A percentile compares a stretch with the other conserved stretches of the same genome.
phyloP scores from a whole-genome alignment of 2,113 vertebrate genomes.

The Strigops habroptila region DNA sequence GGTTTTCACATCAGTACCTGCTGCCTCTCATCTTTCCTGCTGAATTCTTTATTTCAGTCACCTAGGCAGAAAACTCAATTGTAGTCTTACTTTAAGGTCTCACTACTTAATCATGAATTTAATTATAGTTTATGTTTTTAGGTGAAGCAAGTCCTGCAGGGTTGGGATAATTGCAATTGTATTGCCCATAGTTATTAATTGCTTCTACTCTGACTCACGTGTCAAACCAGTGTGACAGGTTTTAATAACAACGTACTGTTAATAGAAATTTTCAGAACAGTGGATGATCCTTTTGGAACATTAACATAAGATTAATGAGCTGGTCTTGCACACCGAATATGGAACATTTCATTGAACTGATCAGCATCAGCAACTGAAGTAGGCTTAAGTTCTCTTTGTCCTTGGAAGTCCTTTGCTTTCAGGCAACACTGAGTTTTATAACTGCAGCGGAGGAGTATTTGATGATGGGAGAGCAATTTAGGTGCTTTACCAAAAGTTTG shows the following conservation, averaged over 20 bases:
- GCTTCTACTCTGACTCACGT: not conserved
- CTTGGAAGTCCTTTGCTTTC: constrained; percentile 1
- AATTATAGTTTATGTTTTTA: constrained; percentile 14
- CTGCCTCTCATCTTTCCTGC: not conserved
- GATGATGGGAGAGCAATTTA: not conserved
- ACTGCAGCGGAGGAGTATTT: not conserved
- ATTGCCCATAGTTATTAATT: not conserved
- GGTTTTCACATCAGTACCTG: not conserved
- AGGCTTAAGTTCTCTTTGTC: not conserved
- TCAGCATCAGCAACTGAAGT: not conserved
- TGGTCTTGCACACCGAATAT: not conserved
- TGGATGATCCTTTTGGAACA: not conserved
- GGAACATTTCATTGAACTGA: not conserved
- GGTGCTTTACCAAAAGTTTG: not conserved
- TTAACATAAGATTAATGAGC: not conserved
- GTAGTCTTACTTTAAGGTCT: not conserved
- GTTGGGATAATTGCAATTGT: not conserved
- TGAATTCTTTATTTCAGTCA: not conserved
- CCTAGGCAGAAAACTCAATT: not conserved
- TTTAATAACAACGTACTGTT: not conserved
- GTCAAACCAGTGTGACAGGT: not conserved
- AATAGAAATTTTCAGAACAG: not conserved
- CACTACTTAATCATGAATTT: not conserved
- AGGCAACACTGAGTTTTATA: not conserved
- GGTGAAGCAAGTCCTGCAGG: not conserved